These are phyloP conservation scores for fruit fly (Drosophila melanogaster) DNA, from an alignment of 1,140 invertebrate species.

Conservation along the genomic window Release_6_plus_ISO1_MT NT_033779.5:15134001-15134500, in stretches of 20 bases:
- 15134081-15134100: slow-evolving; percentile 61
- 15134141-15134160: slow-evolving; percentile 8
- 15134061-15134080: slow-evolving; percentile 34
- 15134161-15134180: slow-evolving; percentile 35
- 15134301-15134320: no score
- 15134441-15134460: no score
- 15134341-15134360: no score
- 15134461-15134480: no score
- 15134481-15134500: no score
- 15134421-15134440: no score
- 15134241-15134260: slow-evolving; percentile 13
- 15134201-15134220: slow-evolving; percentile 21
- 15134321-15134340: no score
- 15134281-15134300: no score
- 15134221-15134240: slow-evolving; percentile 48
- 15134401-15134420: neutral
- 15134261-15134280: neutral
- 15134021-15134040: neutral
- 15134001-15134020: slow-evolving; percentile 14
- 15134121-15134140: slow-evolving; percentile 17
- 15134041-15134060: slow-evolving; percentile 36
- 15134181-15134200: slow-evolving; percentile 15
- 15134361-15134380: no score
- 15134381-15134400: neutral
- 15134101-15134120: slow-evolving; percentile 67